phyloP scores from a whole-genome alignment of 2,888 invertebrate species.

The Argyresthia albistria region DNA sequence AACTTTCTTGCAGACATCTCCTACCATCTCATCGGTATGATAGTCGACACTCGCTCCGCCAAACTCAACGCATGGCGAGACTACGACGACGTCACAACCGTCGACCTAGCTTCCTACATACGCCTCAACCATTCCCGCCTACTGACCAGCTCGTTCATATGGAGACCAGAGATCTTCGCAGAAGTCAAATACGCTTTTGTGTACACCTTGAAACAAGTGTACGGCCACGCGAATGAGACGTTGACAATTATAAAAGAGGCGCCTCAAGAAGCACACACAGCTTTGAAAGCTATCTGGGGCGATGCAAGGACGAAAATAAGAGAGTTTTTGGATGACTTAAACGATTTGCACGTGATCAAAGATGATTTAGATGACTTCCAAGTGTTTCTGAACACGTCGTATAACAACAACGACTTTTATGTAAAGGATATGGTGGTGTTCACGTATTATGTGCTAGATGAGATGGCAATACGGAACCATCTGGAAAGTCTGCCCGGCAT shows the following conservation, averaged over 20 bases:
- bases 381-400: constrained; percentile 81
- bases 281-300: constrained; percentile 80
- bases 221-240: constrained; percentile 51
- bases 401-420: constrained; percentile 87
- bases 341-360: constrained; percentile 79
- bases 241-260: constrained; percentile 54
- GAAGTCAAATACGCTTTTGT: constrained; percentile 49
- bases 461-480: constrained; percentile 83
- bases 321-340: constrained; percentile 81
- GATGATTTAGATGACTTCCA: constrained; percentile 81
- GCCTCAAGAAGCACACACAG: constrained; percentile 79
- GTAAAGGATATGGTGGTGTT: constrained; percentile 83
- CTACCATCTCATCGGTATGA: constrained; percentile 80
- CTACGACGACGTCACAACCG: constrained; percentile 84
- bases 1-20: constrained; percentile 45
- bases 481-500: constrained; percentile 85
- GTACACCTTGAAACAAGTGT: constrained; percentile 42
- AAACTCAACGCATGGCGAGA: constrained; percentile 85
- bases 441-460: constrained; percentile 80
- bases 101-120: constrained; percentile 84
- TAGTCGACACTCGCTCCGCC: constrained; percentile 84
- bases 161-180: constrained; percentile 82
- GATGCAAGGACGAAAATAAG: constrained; percentile 81
- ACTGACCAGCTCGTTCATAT: constrained; percentile 83
- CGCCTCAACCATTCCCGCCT: constrained; percentile 88